Base-by-base conservation (phyloP, 2,797 vertebrate species). In the Sarcophilus harrisii region DNA sequence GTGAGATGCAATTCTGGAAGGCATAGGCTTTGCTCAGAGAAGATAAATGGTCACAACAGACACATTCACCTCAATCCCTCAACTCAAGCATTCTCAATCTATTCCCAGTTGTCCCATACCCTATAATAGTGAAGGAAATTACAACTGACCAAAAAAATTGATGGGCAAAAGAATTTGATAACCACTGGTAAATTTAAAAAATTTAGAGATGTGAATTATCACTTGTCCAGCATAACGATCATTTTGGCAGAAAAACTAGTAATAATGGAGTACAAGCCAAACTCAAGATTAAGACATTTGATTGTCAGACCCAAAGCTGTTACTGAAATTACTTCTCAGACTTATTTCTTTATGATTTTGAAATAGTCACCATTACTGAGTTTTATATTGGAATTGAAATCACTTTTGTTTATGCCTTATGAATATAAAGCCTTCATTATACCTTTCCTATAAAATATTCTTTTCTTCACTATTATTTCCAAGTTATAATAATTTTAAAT, bases 401-500 rank as follows among this genome's bases (percentile, higher is more conserved):
- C 12, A 11, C 10, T 87, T 73, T 38, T 73, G 66, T 73, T 87
- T 87, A 87, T 49, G 21, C 3, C 24, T 27, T 87, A 87, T 11
- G 73, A 38, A 45, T 24, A 81, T 3, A 81, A 38, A 81, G 45
- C 18, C 38, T 81, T 45, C 38, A 81, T 38, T 73, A 66, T 38
- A 81, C 57, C 55, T 90, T 54, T 92, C 90, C 59, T 60, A 93
- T 28, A 96, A 96, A 60, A 57, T 93, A 95, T 90, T 92, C 91
- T 81, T 93, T 55, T 95, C 52, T 6, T 96, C 66, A 96, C 28
- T 28, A 91, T 94, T 91, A 90, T 96, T 62, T 92, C 45, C 11
- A 93, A 93, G 95, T 90, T 93, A 96, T 2, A 96, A 91, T 90
- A 66, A 94, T 90, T 81, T 92, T n/a, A 97, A 98, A 96, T 4